Base-by-base conservation (phyloP, 2,113 vertebrate genomes). In the Rhynchomys soricoides region DNA sequence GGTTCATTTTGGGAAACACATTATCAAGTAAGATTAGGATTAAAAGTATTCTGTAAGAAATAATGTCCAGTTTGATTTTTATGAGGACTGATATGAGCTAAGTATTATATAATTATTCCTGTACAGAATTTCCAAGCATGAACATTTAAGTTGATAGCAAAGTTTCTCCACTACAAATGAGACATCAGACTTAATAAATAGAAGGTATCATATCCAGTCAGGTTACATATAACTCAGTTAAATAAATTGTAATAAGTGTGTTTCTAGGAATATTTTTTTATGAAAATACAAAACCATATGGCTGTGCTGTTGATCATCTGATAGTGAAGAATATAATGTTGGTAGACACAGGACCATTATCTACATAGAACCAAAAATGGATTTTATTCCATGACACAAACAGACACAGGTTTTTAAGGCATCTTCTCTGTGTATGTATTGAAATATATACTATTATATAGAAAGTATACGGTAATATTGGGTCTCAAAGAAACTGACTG, bases 161-260 rank as follows among this genome's bases (percentile, higher is more conserved):
- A 83, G 0, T 71, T 91, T 93, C 43, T 74, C 12, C 91, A 37
- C 45, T 37, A 79, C 37, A 52, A 37, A 10, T 24, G 5, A 26
- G 26, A 57, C 89, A 64, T 79, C 43, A 93, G 37, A 88, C 37
- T 82, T 93, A 79, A 2, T 55, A 94, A 83, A 75, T 43, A 89
- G 89, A 71, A 66, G 40, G 11, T 3, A 83, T 7, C 10, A 66
- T 64, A n/a, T 7, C 31, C 16, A 66, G 7, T 73, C 88, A 71
- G 70, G 73, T 73, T 48, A 24, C 13, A 68, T 68, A 91, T 22
- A 55, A 74, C 17, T 86, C 88, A 55, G 29, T 37, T 70, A 86
- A 64, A 68, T 17, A 81, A 29, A 21, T 34, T 75, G 57, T 93
- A 79, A 34, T 37, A n/a, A 52, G 1, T 85, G 2, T 86, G 13